Evolutionary conservation across 2,888 invertebrate genomes (phyloP).

Genomic region (Clanis bilineata): DNA sequence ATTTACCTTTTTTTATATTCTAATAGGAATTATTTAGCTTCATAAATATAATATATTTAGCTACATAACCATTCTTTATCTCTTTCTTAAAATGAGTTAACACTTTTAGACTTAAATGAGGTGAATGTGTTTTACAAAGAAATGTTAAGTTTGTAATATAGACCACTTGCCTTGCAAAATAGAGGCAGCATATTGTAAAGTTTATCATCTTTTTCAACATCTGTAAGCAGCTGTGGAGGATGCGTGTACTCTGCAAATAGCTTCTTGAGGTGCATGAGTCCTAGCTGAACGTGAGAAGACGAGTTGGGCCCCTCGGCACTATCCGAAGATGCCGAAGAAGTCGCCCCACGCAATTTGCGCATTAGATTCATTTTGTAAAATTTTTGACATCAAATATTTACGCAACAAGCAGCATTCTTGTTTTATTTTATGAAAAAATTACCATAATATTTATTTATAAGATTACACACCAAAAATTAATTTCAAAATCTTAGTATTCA

Average conservation of each 20-base stretch:
- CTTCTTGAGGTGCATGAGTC: constrained; percentile 97
- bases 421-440: neutral
- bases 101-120: too few relatives aligned
- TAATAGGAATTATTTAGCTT: too few relatives aligned
- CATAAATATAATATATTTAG: neutral
- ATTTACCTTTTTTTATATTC: too few relatives aligned
- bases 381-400: neutral
- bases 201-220: constrained; percentile 94
- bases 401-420: neutral
- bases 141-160: neutral
- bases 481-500: neutral
- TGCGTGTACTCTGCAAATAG: constrained; percentile 97
- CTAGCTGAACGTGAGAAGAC: constrained; percentile 92
- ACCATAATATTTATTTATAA: neutral
- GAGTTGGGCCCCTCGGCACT: constrained; percentile 83
- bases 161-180: constrained; percentile 93
- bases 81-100: too few relatives aligned
- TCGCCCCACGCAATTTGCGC: constrained; percentile 90
- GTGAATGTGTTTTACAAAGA: neutral
- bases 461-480: neutral
- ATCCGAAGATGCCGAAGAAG: constrained; percentile 75
- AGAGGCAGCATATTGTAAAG: constrained; percentile 98
- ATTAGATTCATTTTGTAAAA: constrained; percentile 90
- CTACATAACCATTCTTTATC: too few relatives aligned
- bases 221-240: constrained; percentile 90